Conservation (phyloP, 2,797 vertebrate species). For the Sebastes alutus region DNA sequence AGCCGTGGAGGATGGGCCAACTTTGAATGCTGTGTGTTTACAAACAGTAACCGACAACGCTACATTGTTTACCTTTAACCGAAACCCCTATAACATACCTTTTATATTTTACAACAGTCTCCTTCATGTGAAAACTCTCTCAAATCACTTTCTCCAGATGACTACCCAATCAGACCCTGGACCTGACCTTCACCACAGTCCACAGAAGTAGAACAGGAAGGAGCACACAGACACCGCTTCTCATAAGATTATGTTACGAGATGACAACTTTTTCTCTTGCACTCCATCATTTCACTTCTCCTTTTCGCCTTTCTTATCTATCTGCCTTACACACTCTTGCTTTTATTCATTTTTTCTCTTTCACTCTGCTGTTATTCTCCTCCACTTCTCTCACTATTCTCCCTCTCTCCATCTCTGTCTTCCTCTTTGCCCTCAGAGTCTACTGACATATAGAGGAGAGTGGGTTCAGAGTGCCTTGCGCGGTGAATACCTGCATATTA, state of each 20-base stretch:
- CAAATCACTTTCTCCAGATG: neutral
- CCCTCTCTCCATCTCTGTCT: neutral
- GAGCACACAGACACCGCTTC: neutral
- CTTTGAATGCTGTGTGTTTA: too few relatives aligned
- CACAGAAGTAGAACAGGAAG: neutral
- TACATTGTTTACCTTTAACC: too few relatives aligned
- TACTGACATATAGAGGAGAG: constrained; percentile 8
- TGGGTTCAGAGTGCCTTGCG: constrained; percentile 7
- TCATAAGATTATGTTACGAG: neutral
- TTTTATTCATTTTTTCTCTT: neutral
- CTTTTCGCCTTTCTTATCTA: constrained; percentile 14
- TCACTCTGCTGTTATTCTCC: neutral
- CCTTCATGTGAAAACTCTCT: neutral
- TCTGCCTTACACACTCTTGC: neutral
- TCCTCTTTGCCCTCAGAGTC: constrained; percentile 29
- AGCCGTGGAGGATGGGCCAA: too few relatives aligned
- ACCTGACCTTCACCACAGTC: constrained; percentile 17
- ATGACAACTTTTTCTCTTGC: neutral
- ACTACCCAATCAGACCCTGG: neutral
- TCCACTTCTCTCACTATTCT: neutral
- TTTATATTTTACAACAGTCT: too few relatives aligned
- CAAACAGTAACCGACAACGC: fast-evolving
- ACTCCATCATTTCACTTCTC: neutral
- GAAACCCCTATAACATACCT: too few relatives aligned
- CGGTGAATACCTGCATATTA: constrained; percentile 45